Base-by-base conservation (phyloP, 1,140 invertebrate genomes). In the Lepidurus apus region DNA sequence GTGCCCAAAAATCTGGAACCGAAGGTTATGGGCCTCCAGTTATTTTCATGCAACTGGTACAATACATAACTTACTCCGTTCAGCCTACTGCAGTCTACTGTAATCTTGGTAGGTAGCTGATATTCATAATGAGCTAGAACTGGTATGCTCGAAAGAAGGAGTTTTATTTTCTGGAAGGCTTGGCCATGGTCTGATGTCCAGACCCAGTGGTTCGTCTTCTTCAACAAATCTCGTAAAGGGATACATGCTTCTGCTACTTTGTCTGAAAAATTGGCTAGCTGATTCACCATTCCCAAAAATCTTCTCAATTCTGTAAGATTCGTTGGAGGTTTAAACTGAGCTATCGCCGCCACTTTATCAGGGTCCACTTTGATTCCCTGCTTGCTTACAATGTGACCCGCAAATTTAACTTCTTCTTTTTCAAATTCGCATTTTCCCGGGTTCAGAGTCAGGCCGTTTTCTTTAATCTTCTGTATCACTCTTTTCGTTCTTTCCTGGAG, bases 351-450 rank as follows among this genome's bases (percentile, higher is more conserved):
- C 44, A 78, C 42, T 26, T 79, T 81, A n/a, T 34, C 65, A 45
- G 17, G 26, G 43, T 82, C 82, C 10, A 74, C 80, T 5, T 79
- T 81, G 34, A 81, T 74, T 7, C 74, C 79, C 7, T 77, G 11
- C 11, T n/a, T 7, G 13, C 77, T 74, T 75, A 83, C 81, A 75
- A 65, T 80, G 73, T 81, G 78, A 10, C 82, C 82, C 0, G 80
- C 82, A 80, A 75, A 80, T 75, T 80, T 77, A 2, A 82, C 1
- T 34, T 21, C 74, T 17, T 42, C 53, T 7, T 24, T n/a, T 7
- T 73, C 45, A 13, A 81, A 42, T 24, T 81, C 76, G 1, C 80
- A 24, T 74, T 81, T 81, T 10, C 47, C 74, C 21, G 79, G 80
- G 45, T 82, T 76, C 11, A 81, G 53, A 47, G 74, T 81, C 8